Evolutionary conservation across 2,113 vertebrate species (phyloP).

Genomic region (Nettapus auritus): DNA sequence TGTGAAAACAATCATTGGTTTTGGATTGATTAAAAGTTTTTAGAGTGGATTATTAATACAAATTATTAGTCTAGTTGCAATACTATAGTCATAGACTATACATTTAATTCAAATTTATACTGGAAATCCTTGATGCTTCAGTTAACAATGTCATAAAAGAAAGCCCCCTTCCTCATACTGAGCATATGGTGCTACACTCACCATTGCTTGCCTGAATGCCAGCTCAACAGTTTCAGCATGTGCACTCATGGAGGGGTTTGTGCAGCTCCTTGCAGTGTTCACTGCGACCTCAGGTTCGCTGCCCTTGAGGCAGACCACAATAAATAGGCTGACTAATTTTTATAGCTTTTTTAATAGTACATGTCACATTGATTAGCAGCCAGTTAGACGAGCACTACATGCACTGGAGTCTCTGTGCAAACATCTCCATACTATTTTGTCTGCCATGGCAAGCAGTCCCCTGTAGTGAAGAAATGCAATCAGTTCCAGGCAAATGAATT

Average conservation of each 20-base stretch:
- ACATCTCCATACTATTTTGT: accelerated
- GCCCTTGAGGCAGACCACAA: not conserved
- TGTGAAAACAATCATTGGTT: not conserved
- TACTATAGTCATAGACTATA: not conserved
- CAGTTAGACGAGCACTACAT: not conserved
- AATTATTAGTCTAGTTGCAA: not conserved
- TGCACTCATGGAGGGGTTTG: too few species aligned
- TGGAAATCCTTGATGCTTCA: not conserved
- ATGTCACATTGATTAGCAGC: not conserved
- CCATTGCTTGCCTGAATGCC: not conserved
- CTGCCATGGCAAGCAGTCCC: not conserved
- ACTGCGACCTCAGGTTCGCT: not conserved
- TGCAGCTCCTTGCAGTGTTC: not conserved
- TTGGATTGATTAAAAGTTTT: not conserved
- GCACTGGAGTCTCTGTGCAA: not conserved
- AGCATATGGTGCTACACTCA: not conserved
- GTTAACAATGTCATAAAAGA: not conserved
- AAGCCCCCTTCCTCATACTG: not conserved
- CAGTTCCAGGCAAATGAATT: not conserved
- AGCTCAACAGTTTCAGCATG: not conserved
- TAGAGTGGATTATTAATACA: not conserved
- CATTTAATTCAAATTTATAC: not conserved
- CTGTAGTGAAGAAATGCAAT: not conserved
- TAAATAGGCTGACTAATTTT: not conserved
- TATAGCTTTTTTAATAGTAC: not conserved